phyloP scores from a whole-genome alignment of 2,888 invertebrate genomes.

The Megalurothrips usitatus region DNA sequence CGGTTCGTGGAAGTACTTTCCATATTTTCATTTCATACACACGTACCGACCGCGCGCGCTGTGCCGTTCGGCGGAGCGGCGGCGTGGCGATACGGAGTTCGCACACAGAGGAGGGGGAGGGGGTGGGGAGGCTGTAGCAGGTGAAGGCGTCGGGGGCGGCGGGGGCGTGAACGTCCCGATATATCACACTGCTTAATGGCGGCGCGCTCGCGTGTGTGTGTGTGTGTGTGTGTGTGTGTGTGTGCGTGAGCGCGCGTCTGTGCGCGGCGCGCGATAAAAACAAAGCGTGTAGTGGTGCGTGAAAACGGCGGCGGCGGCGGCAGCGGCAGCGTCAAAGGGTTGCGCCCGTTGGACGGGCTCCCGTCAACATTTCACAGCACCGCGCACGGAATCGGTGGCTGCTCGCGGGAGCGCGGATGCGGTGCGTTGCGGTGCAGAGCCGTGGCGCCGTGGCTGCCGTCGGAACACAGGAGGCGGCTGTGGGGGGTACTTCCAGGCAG shows the following conservation, averaged over 20 bases:
- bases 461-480: not conserved
- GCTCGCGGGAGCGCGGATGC: not conserved
- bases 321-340: not conserved
- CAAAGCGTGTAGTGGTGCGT: slow-evolving; percentile 21
- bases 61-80: too few species aligned
- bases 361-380: not conserved
- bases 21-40: too few species aligned
- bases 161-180: slow-evolving; percentile 15
- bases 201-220: not conserved
- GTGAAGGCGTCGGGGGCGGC: not conserved
- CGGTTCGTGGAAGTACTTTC: too few species aligned
- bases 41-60: too few species aligned
- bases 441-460: not conserved
- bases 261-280: slow-evolving; percentile 18
- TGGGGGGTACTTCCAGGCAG: not conserved
- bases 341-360: too few species aligned
- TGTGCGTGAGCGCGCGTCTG: not conserved
- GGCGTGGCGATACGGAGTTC: too few species aligned
- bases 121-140: not conserved
- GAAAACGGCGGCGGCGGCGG: slow-evolving; percentile 6
- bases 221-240: not conserved
- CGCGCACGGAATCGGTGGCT: not conserved
- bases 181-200: slow-evolving; percentile 23
- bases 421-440: not conserved
- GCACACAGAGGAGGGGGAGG: not conserved